These are phyloP conservation scores for Pristionchus arcanus DNA, from an alignment of 2,888 invertebrate species.

Conservation along the genomic window DNA sequence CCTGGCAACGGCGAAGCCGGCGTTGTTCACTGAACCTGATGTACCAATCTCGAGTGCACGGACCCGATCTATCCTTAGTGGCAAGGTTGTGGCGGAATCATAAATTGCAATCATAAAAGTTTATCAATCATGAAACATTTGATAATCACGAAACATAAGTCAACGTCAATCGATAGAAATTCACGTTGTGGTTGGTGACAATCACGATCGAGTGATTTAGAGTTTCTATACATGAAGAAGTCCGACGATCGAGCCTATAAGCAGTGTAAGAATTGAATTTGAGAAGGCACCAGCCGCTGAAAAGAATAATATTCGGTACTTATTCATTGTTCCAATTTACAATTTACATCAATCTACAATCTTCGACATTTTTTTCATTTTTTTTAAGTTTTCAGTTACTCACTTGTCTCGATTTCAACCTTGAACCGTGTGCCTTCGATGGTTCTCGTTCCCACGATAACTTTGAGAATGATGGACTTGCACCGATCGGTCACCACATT, in stretches of 20 bases:
- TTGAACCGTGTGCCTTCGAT: not conserved
- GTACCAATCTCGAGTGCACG: not conserved
- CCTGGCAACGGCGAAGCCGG: conserved; percentile 74
- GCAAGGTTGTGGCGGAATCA: not conserved
- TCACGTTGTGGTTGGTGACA: too few species aligned
- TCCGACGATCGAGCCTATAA: not conserved
- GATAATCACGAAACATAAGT: too few species aligned
- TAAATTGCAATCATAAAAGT: too few species aligned
- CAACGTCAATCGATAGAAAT: too few species aligned
- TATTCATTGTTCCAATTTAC: not conserved
- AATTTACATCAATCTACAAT: too few species aligned
- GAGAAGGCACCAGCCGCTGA: not conserved
- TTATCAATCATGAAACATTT: too few species aligned
- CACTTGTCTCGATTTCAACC: not conserved
- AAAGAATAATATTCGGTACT: not conserved
- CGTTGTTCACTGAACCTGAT: conserved; percentile 72
- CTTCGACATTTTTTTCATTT: too few species aligned
- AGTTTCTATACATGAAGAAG: not conserved
- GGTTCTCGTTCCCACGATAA: not conserved
- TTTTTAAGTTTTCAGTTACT: not conserved
- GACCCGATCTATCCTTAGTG: not conserved
- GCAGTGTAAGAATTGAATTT: not conserved
- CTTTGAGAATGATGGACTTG: not conserved
- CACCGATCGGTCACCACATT: not conserved
- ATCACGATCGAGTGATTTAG: too few species aligned